Evolutionary conservation across 2,888 invertebrate species (phyloP), one percentile per base, ranked within the genome.

Genomic region (Diplazon laetatorius): DNA sequence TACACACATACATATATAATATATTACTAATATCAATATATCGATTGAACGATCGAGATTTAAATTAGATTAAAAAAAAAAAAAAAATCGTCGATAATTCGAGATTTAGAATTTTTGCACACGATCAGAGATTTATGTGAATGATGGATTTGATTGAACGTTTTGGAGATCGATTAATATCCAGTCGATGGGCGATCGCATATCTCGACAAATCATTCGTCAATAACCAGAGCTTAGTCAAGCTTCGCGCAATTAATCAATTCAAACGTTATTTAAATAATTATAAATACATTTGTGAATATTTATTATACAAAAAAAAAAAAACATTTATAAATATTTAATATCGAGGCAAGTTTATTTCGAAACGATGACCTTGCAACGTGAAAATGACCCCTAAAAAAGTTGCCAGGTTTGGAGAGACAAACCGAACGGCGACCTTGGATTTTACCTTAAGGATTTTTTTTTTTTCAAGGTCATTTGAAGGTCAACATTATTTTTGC

Each of bases 31-130:
- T 74, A 50, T 70, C 39, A 74, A 25, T 9, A 74, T 59, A 48
- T 73, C 46, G 55, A n/a, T 78, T 78, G 72, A 48, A 71, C 62
- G 44, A 75, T 62, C 52, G 35, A 70, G 37, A 68, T 59, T 35
- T 52, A 46, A 57, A 20, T 50, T 14, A 5, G 14, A n/a, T 25
- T 8, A 30, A n/a, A 25, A n/a, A 25, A n/a, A 25, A 25, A 44
- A 14, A 44, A 44, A 4, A 42, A 44, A 37, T 55, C 14, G 25
- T 52, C 22, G 6, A 14, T 35, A 2, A 37, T 60, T 60, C 35
- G 3, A 10, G 30, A 44, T 20, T 50, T 20, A 48, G 30, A 65
- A 16, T 22, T 9, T 25, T 50, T 52, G 50, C 37, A 52, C 65
- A 39, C 39, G 16, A 12, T 10, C 22, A 20, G 18, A 62, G 16